A percentile compares a stretch with the other conserved stretches of the same genome.
Conservation (phyloP, 2,113 vertebrate genomes). For the Dromas ardeola region DNA sequence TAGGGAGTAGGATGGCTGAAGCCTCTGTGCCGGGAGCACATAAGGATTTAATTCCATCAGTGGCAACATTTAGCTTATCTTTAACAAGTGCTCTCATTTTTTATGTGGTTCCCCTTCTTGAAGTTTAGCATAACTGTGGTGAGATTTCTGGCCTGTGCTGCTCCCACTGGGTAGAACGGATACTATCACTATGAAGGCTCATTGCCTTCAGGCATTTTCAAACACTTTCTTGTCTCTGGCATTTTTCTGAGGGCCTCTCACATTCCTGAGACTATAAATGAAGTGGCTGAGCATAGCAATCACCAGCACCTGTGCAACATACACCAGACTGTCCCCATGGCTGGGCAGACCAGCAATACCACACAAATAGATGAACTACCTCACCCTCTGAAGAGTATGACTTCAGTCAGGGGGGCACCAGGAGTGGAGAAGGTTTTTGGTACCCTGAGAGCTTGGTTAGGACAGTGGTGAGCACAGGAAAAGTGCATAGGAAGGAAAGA, state of each 20-base stretch:
- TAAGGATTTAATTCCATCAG: not conserved
- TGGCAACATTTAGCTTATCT: not conserved
- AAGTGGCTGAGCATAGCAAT: slow-evolving; percentile 30
- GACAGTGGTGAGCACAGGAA: not conserved
- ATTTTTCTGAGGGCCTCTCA: slow-evolving; percentile 18
- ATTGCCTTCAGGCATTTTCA: not conserved
- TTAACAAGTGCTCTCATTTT: not conserved
- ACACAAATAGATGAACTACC: slow-evolving; percentile 4
- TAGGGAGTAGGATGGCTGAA: not conserved
- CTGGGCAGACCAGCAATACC: not conserved
- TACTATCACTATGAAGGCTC: not conserved
- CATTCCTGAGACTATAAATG: slow-evolving; percentile 55
- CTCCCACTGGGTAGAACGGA: not conserved
- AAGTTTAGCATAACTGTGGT: not conserved
- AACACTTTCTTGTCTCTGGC: not conserved
- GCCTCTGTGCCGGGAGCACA: not conserved
- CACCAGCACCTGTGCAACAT: not conserved
- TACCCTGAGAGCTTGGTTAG: not conserved
- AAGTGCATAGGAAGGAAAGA: not conserved
- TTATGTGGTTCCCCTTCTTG: not conserved
- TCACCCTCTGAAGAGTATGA: not conserved
- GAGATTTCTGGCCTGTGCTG: not conserved
- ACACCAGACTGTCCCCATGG: not conserved
- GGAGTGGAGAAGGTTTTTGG: not conserved
- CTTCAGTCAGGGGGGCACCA: not conserved